Conservation (phyloP, 1,140 invertebrate species). For the Pseudomyrmex sp. region DNA sequence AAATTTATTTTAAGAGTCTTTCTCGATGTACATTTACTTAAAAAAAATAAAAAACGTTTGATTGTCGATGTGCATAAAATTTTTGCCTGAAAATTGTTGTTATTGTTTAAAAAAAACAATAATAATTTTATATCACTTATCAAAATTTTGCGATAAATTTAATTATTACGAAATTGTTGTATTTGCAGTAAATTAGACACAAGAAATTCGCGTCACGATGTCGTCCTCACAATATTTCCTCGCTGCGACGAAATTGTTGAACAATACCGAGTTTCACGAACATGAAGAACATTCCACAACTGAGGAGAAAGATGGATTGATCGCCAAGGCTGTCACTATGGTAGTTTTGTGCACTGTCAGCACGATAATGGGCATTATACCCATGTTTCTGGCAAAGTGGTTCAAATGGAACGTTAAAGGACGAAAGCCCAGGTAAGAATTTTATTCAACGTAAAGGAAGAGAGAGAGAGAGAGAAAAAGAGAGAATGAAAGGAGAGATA, state of each 20-base stretch:
- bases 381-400: constrained; percentile 88
- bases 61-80: neutral
- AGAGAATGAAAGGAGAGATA: no score
- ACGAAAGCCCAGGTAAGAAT: constrained; percentile 81
- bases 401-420: constrained; percentile 87
- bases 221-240: constrained; percentile 2
- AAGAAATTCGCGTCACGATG: constrained; percentile 21
- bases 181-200: neutral
- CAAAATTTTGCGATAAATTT: neutral
- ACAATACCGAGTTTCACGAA: constrained; percentile 54
- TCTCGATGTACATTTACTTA: neutral
- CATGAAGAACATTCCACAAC: constrained; percentile 70
- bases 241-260: neutral
- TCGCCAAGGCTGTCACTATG: constrained; percentile 91
- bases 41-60: neutral
- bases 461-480: no score
- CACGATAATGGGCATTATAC: constrained; percentile 89
- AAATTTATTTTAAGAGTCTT: neutral
- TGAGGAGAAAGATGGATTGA: constrained; percentile 80
- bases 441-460: no score
- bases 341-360: constrained; percentile 89
- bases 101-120: no score
- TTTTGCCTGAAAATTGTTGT: neutral
- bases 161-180: neutral
- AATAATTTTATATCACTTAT: neutral